Percentiles rank a stretch among this genome's conserved stretches.
Conservation (phyloP, 2,888 invertebrate genomes). For the Nephrotoma appendiculata region DNA sequence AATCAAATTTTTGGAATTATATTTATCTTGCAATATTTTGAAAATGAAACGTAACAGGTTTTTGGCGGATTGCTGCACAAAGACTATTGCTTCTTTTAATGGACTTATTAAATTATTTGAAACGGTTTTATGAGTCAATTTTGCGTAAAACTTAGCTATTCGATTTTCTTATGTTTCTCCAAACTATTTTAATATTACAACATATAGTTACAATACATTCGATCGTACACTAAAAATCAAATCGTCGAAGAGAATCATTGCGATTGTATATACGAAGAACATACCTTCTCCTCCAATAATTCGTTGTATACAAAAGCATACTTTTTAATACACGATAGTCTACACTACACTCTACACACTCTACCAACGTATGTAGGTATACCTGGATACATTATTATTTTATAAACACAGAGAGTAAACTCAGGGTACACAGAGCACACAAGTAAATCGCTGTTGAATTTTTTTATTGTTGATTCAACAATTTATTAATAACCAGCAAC, state of each 20-base stretch:
- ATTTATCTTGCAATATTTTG: no score
- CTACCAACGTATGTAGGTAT: background rate
- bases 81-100: no score
- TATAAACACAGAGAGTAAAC: background rate
- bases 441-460: background rate
- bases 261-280: background rate
- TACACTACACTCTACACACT: background rate
- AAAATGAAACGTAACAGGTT: no score
- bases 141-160: background rate
- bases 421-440: background rate
- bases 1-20: no score
- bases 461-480: background rate
- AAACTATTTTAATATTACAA: background rate
- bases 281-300: background rate
- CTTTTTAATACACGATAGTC: background rate
- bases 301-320: background rate
- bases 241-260: background rate
- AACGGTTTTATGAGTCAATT: background rate
- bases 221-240: background rate
- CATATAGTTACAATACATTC: background rate
- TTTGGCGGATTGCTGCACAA: no score
- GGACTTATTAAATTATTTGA: background rate
- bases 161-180: background rate
- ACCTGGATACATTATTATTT: background rate
- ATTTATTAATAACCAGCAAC: background rate